Conservation (phyloP, 2,888 invertebrate species). For the Hypomecis atomaria region DNA sequence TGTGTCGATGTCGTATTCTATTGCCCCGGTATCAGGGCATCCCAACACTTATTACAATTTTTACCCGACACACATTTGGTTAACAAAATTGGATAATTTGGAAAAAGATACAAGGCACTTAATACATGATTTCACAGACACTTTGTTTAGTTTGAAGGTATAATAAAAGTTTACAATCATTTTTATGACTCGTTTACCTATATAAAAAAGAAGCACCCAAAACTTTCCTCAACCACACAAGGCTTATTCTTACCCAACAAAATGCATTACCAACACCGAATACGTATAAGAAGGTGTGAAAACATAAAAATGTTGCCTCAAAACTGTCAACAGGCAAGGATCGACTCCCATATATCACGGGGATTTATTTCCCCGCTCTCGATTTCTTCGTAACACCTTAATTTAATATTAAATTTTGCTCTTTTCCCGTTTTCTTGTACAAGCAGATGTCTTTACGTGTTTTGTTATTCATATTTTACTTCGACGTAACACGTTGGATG, state of each 20-base stretch:
- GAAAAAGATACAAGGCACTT: too few species aligned
- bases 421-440: conserved; percentile 63
- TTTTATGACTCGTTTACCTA: too few species aligned
- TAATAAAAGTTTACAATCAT: too few species aligned
- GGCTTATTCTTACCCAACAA: conserved; percentile 34
- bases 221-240: neutral
- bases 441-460: conserved; percentile 73
- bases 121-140: too few species aligned
- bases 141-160: too few species aligned
- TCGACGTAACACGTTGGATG: conserved; percentile 13
- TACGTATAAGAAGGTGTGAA: conserved; percentile 37
- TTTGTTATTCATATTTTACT: conserved; percentile 77
- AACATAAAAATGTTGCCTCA: conserved; percentile 41
- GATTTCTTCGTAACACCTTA: conserved; percentile 81
- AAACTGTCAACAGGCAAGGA: conserved; percentile 76
- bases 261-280: conserved; percentile 41
- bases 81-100: too few species aligned
- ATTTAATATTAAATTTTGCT: conserved; percentile 84
- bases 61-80: too few species aligned
- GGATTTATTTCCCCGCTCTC: conserved; percentile 81
- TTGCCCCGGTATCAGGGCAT: too few species aligned
- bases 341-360: conserved; percentile 75
- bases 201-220: too few species aligned
- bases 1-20: too few species aligned
- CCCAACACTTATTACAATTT: too few species aligned